A percentile compares a stretch with the other conserved stretches of the same genome.
These are phyloP conservation scores for Balearica regulorum DNA, from an alignment of 2,797 vertebrate genomes.

Conservation along the genomic window DNA sequence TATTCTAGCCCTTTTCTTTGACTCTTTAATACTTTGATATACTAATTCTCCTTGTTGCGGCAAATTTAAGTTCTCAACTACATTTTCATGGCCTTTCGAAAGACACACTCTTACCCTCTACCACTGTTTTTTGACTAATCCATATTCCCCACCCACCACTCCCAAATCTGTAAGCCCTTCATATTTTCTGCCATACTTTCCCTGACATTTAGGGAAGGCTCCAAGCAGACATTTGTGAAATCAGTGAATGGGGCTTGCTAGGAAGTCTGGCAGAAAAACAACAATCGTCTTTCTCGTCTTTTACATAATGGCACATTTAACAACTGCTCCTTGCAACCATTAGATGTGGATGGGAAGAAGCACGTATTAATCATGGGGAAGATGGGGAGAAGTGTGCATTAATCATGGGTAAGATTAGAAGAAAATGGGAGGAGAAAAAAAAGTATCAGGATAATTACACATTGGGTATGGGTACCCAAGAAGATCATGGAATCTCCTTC, in stretches of 20 bases:
- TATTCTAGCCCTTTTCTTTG: background rate
- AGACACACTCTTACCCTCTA: background rate
- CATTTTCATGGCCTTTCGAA: background rate
- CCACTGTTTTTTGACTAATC: background rate
- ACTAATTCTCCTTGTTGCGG: background rate
- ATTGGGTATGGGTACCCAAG: background rate
- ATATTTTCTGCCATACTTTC: background rate
- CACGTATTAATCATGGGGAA: background rate
- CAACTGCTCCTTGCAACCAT: background rate
- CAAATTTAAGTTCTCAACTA: background rate
- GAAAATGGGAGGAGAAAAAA: background rate
- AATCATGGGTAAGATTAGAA: background rate
- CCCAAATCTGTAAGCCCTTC: background rate
- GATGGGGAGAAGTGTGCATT: background rate
- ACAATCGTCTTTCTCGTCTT: background rate
- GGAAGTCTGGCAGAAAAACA: background rate
- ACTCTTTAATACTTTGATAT: background rate
- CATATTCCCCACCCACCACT: background rate
- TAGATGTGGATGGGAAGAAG: background rate
- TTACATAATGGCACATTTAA: background rate
- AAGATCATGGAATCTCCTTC: background rate
- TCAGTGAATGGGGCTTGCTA: background rate
- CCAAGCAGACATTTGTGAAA: background rate
- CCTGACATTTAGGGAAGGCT: background rate
- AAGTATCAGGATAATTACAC: background rate